Base-by-base conservation (phyloP, 2,113 vertebrate species). In the Rana temporaria region DNA sequence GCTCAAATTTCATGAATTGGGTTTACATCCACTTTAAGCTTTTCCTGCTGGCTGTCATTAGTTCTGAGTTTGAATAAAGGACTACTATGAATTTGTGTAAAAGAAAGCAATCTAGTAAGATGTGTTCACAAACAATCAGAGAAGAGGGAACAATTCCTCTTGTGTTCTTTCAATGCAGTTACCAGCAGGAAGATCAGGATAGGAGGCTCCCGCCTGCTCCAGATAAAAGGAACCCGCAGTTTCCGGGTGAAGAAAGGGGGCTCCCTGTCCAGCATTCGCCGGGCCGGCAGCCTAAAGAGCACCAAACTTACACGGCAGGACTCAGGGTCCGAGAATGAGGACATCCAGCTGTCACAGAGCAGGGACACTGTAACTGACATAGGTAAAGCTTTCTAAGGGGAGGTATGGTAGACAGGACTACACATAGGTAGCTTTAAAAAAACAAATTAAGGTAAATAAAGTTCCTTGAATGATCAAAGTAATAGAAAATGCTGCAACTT, bases 361-460 rank as follows among this genome's bases (percentile, higher is more conserved):
- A 96, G 97, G 91, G 98, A 98, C 94, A 99, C 98, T 62, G 96
- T 99, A 85, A 98, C 98, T 84, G 98, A 99, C 90, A 98, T 99
- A 87, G 98, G 98, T 97, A 94, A 89, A 24, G 82, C 90, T 90
- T 87, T 80, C 90, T 80, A 75, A 68, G 91, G 77, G 77, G 48
- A 69, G 19, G 11, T 32, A 56, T 57, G 52, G 42, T 12, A 65
- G 16, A 78, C 14, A 42, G 57, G 20, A 53, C 22, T 24, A 60
- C 26, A 38, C n/a, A 74, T 60, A 74, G 42, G 11, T 11, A 48
- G 42, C 14, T 48, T 48, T 48, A 14, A 2, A 38, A 38, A 38
- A 38, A 38, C 2, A 38, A 38, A 5, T 38, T 2, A 8, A 38
- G 34, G 6, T 14, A 48, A 48, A 48, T 2, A 11, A 48, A 48